phyloP scores from a whole-genome alignment of 1,140 invertebrate species.

The Aphis gossypii region DNA sequence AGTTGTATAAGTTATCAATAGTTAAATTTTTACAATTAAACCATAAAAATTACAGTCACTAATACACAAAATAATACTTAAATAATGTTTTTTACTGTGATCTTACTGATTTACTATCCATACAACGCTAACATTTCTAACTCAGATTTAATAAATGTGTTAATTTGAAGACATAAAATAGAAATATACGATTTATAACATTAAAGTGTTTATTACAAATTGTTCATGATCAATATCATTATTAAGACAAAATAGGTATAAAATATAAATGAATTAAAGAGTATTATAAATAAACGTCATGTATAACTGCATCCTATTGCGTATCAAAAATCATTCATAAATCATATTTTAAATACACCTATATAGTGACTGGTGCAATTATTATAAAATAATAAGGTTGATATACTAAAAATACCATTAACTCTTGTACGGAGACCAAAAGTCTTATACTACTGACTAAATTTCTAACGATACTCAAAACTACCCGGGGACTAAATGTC shows the following conservation, averaged over 20 bases:
- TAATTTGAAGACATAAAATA: background rate
- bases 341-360: background rate
- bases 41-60: no score
- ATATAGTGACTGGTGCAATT: no score
- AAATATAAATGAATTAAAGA: background rate
- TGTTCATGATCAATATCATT: background rate
- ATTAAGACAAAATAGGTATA: background rate
- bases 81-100: background rate
- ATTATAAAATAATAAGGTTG: no score
- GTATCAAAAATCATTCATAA: background rate
- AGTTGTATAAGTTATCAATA: background rate
- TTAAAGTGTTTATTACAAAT: background rate
- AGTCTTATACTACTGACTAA: no score
- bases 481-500: background rate
- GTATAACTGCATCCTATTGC: no score
- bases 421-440: no score
- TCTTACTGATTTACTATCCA: no score
- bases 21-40: background rate
- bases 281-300: background rate
- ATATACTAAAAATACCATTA: no score
- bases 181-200: background rate
- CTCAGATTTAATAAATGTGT: background rate
- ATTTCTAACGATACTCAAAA: no score
- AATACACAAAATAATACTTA: background rate
- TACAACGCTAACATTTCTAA: background rate